A percentile compares a stretch with the other conserved stretches of the same genome.
Evolutionary conservation across 2,113 vertebrate genomes (phyloP).

Genomic region (Cyphomyrus discorhynchus): DNA sequence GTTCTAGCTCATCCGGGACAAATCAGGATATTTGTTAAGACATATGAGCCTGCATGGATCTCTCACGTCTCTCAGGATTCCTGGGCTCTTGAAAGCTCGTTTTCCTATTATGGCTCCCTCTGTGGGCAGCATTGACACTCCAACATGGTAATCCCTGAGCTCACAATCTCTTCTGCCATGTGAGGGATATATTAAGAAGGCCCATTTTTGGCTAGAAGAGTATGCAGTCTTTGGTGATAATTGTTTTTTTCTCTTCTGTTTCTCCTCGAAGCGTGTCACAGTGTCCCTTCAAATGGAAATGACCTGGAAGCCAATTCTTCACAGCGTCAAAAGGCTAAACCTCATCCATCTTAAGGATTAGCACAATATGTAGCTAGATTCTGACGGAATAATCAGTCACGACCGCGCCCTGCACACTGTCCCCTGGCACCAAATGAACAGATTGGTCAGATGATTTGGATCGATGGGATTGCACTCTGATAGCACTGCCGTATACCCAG

Average conservation of each 20-base stretch:
- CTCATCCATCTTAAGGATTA: slow-evolving; percentile 40
- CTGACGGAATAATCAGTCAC: slow-evolving; percentile 40
- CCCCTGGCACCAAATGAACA: slow-evolving; percentile 31
- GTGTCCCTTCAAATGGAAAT: slow-evolving; percentile 34
- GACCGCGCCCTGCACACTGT: slow-evolving; percentile 23
- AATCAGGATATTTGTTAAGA: not conserved
- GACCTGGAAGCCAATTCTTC: slow-evolving; percentile 25
- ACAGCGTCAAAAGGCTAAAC: slow-evolving; percentile 41
- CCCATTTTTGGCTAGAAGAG: slow-evolving; percentile 23
- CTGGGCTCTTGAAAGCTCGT: not conserved
- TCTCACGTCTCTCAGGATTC: not conserved
- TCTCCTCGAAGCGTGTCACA: not conserved
- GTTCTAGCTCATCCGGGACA: not conserved
- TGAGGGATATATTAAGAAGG: slow-evolving; percentile 29
- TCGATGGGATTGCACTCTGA: slow-evolving; percentile 32
- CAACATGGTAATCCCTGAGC: slow-evolving; percentile 28
- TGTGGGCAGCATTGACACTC: not conserved
- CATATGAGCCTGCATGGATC: not conserved
- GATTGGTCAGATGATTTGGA: slow-evolving; percentile 34
- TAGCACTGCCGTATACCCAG: slow-evolving; percentile 27
- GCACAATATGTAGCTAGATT: slow-evolving; percentile 36
- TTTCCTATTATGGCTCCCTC: not conserved
- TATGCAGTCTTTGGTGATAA: slow-evolving; percentile 18
- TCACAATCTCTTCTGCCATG: slow-evolving; percentile 28
- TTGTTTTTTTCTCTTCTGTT: slow-evolving; percentile 5